Base-by-base conservation (phyloP, 2,888 invertebrate genomes). In the Carabus problematicus region DNA sequence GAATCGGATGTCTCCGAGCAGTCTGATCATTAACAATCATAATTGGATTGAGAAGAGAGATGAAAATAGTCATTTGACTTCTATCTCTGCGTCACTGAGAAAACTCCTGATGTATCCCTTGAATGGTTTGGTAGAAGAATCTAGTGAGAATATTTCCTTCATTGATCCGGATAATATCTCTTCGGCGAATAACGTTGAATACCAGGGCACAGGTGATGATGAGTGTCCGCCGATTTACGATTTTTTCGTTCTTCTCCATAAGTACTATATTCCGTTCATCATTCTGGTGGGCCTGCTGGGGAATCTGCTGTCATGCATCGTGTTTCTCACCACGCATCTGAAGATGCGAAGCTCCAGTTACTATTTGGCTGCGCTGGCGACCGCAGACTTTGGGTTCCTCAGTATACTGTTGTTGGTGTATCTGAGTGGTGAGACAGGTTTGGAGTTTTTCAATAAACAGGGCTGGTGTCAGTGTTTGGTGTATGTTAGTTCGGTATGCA, bases 331-430 rank as follows among this genome's bases (percentile, higher is more conserved):
- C 58, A 88, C 88, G 0, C 85, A 86, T 72, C 79, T 89, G 41
- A 85, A 85, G 73, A 82, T 86, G 80, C 81, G 88, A 16, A 88
- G 88, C 64, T 88, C 88, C 1, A 87, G 87, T 73, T 87, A 87
- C 73, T 89, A 89, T 74, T 77, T 89, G 67, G 88, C 88, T 0
- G 87, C 88, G 0, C 77, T 89, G 54, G 86, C 88, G 2, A 79
- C 84, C 0, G 85, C 88, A 0, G 89, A 89, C 76, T 85, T 87
- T 47, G 85, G 85, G 1, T 89, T 86, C 74, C 76, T 89, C 16
- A 79, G 85, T 1, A 82, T 86, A 0, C 75, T 89, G 9, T 78
- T 87, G 29, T 73, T 86, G 3, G 85, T 85, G 0, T 85, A 86
- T 82, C 77, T 85, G 42, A 85, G 84, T 75, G 84, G 83, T 71